Evolutionary conservation across 2,113 vertebrate genomes (phyloP), one percentile per base, ranked within the genome.

Genomic region (Antennarius striatus): DNA sequence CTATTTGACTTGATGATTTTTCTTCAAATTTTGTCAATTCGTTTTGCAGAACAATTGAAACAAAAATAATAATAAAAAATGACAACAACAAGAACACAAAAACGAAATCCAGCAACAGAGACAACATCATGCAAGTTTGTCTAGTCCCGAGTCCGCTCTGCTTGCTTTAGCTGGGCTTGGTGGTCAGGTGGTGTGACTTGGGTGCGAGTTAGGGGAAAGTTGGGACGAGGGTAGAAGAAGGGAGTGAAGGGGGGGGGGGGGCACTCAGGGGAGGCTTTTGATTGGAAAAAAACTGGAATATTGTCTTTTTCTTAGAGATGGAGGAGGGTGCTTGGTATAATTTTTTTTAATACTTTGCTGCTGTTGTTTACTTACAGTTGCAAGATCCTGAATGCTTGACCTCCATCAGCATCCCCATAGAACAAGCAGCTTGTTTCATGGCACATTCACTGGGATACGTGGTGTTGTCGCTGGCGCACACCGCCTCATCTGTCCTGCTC

Each of bases 361-460:
- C 90, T 88, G 82, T 88, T 87, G 79, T 89, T 90, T 95, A 98
- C 96, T 99, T 99, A 99, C 98, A 99, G 93, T 99, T 99, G 94
- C 98, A 99, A 93, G 96, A 97, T 94, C 97, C 96, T 1, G 94
- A 92, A 86, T 99, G 98, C 90, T 99, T 99, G 77, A 99, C 95
- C 90, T 99, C 98, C 90, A 99, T 93, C 84, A 98, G 92, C 81
- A 93, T 90, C 46, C 97, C 96, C 86, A 95, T 82, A 59, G 96
- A 95, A 85, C 98, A 99, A 83, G 96, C 96, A 47, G 96, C 95
- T 68, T 97, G 95, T 90, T 96, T 97, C 97, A 99, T 99, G 90
- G 94, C 95, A 68, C 98, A 99, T 81, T 98, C 95, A 51, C 95
- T 99, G 75, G 96, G 95, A 10, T 99, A 99, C 12, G 97, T 98